These are phyloP conservation scores for Elgaria multicarinata DNA, from an alignment of 2,113 vertebrate genomes.

Conservation along the genomic window DNA sequence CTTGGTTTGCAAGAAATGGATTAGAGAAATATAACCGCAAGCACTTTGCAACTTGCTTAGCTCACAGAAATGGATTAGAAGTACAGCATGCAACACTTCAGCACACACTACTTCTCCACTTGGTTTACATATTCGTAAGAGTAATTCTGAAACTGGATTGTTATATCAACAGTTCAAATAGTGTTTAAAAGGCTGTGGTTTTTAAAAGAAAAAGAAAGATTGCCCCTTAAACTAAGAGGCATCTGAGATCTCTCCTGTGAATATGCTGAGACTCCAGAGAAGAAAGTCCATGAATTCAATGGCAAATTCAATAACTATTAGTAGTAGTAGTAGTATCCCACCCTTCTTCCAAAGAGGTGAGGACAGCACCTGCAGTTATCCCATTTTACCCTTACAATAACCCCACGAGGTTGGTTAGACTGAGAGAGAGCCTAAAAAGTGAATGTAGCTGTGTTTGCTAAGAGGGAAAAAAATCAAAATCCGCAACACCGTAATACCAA, in stretches of 20 bases:
- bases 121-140: background rate
- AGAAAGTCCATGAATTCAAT: background rate
- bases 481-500: no score
- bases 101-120: background rate
- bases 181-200: background rate
- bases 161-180: background rate
- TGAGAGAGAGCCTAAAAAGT: background rate
- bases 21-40: conserved; percentile 6
- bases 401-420: background rate
- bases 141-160: conserved; percentile 1
- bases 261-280: background rate
- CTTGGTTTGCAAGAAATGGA: conserved; percentile 21
- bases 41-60: conserved; percentile 19
- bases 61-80: conserved; percentile 18
- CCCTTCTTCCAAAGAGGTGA: background rate
- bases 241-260: background rate
- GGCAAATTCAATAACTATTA: no score
- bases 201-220: background rate
- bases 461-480: no score
- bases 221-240: background rate
- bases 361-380: background rate
- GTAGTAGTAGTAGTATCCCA: background rate
- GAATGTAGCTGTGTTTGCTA: no score
- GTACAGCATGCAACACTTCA: background rate
- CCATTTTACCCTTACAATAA: background rate